phyloP scores from a whole-genome alignment of 1,140 invertebrate species.

The Galendromus occidentalis region DNA sequence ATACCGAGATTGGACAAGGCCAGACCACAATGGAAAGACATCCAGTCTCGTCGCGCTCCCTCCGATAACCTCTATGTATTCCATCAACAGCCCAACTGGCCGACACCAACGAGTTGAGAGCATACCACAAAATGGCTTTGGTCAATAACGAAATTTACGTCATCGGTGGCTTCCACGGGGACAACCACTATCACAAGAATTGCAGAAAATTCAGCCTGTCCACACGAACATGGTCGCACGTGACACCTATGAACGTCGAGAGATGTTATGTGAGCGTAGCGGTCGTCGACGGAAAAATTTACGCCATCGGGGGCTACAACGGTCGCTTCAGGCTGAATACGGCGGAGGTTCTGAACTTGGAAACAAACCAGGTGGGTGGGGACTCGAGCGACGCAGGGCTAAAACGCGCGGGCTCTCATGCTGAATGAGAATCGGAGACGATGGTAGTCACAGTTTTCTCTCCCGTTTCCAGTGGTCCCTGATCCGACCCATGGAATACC shows the following conservation, averaged over 20 bases:
- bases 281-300: slow-evolving; percentile 31
- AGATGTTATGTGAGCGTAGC: slow-evolving; percentile 56
- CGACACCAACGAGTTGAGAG: slow-evolving; percentile 27
- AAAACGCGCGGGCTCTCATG: no score
- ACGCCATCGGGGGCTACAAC: slow-evolving; percentile 35
- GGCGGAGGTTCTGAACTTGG: slow-evolving; percentile 28
- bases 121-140: slow-evolving; percentile 50
- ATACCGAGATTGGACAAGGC: background rate
- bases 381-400: no score
- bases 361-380: slow-evolving; percentile 26
- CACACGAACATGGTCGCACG: slow-evolving; percentile 40
- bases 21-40: background rate
- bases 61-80: no score
- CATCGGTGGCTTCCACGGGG: slow-evolving; percentile 52
- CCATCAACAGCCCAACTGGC: background rate
- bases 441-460: background rate
- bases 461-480: slow-evolving; percentile 24
- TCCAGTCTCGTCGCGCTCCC: slow-evolving; percentile 1
- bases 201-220: slow-evolving; percentile 43
- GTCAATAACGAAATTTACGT: slow-evolving; percentile 47
- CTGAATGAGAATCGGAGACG: background rate
- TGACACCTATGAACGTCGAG: slow-evolving; percentile 46
- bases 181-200: slow-evolving; percentile 44
- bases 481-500: slow-evolving; percentile 25
- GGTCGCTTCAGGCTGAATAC: slow-evolving; percentile 31